Evolutionary conservation across 2,797 vertebrate species (phyloP).

Genomic region (Phalloptychus januarius): DNA sequence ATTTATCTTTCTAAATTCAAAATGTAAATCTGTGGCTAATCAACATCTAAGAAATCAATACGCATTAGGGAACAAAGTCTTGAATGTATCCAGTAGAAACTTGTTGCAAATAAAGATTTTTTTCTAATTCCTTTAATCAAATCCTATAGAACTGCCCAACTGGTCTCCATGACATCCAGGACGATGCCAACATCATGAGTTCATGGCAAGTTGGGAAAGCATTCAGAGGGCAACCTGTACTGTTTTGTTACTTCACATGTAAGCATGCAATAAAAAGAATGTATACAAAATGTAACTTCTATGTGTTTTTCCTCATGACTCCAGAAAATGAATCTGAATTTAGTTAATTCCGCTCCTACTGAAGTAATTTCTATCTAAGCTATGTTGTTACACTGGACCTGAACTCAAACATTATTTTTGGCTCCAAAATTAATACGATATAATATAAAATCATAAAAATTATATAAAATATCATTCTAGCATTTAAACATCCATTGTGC

Average conservation of each 20-base stretch:
- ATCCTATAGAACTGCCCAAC: no score
- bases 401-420: neutral
- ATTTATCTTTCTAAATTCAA: no score
- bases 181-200: no score
- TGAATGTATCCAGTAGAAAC: neutral
- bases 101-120: neutral
- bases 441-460: no score
- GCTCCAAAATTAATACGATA: neutral
- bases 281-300: neutral
- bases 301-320: neutral
- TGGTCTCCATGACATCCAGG: no score
- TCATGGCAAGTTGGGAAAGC: no score
- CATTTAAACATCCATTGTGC: neutral
- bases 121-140: no score
- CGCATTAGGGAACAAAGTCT: neutral
- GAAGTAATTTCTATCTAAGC: neutral
- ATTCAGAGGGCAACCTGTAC: neutral
- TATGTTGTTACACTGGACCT: neutral
- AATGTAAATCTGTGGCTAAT: neutral
- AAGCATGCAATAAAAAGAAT: neutral
- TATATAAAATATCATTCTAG: neutral
- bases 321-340: neutral
- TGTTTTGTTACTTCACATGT: neutral
- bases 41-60: neutral
- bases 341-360: slow-evolving; percentile 29